Evolutionary conservation across 1,140 invertebrate species (phyloP), one percentile per base, ranked within the genome.

Genomic region (Bombus breviceps): DNA sequence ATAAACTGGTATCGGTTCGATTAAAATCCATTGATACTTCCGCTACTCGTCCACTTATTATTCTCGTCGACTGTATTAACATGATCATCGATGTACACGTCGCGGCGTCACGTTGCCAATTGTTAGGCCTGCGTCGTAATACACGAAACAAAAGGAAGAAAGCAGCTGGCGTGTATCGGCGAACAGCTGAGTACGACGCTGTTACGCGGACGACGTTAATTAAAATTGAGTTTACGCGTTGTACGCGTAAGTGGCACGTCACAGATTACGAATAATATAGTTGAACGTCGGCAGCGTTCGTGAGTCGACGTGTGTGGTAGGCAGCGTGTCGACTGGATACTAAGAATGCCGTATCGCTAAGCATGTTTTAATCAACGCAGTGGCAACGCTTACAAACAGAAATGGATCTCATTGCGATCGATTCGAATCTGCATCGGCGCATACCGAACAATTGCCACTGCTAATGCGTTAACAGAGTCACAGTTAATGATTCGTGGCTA

Each of bases 401-500:
- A 84, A 83, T 57, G 74, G 43, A 37, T 81, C 39, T 32, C 74
- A 3, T 28, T n/a, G 53, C 53, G 18, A 87, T 89, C 88, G 80
- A 92, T 93, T 81, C 81, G 87, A 77, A 88, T 88, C 88, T 85
- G 88, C 84, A 86, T 91, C 89, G 89, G 81, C 86, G 72, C 74
- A 89, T 90, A 88, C 72, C 89, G 57, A 86, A 89, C 87, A 88
- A 93, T 92, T 90, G 91, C 39, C 74, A 66, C 69, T 87, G 87
- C 91, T 91, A 53, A 53, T 53, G 47, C 47, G 18, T 53, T 53
- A 53, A 53, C 47, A 53, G 47, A 22, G 47, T 91, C 28, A 10
- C 13, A 90, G 88, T 87, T 92, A 92, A 93, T 92, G 86, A 85
- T 76, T 91, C 89, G 88, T 88, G 76, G 84, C 86, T 85, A 83